These are phyloP conservation scores for Patiria miniata DNA, from an alignment of 35 echinoderm and acorn worm species.

Conservation along the genomic window DNA sequence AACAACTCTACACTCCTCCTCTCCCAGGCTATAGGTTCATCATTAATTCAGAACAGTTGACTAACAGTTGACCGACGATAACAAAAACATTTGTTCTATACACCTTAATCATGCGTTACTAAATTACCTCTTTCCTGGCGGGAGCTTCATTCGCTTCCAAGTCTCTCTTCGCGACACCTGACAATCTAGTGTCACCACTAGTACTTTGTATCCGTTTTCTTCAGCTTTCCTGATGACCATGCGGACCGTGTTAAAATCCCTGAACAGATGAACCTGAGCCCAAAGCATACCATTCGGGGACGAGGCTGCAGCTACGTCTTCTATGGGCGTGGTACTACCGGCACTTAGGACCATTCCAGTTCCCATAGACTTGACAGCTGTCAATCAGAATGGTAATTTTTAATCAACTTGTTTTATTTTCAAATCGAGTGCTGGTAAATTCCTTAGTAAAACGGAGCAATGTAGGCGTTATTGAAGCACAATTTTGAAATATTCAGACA, in stretches of 20 bases:
- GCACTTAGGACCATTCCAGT: conserved; percentile 81
- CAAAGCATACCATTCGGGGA: conserved; percentile 65
- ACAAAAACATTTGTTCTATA: no score
- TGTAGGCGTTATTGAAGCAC: no score
- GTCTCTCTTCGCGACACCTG: neutral
- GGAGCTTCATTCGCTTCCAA: neutral
- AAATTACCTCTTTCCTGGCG: neutral
- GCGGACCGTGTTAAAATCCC: conserved; percentile 41
- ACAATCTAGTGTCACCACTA: conserved; percentile 82
- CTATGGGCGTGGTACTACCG: conserved; percentile 66
- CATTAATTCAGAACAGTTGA: no score
- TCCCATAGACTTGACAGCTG: conserved; percentile 57
- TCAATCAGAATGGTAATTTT: no score
- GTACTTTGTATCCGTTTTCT: conserved; percentile 67
- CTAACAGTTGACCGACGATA: no score
- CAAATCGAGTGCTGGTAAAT: no score
- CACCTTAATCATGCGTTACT: no score
- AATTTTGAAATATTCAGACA: no score
- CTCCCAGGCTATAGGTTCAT: no score
- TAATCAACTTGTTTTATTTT: no score
- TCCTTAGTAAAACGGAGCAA: no score
- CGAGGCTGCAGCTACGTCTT: conserved; percentile 76
- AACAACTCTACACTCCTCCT: no score
- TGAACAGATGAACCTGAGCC: conserved; percentile 80
- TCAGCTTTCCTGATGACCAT: conserved; percentile 68